Base-by-base conservation (phyloP, 1,140 invertebrate genomes). In the Aphidius ervi region DNA sequence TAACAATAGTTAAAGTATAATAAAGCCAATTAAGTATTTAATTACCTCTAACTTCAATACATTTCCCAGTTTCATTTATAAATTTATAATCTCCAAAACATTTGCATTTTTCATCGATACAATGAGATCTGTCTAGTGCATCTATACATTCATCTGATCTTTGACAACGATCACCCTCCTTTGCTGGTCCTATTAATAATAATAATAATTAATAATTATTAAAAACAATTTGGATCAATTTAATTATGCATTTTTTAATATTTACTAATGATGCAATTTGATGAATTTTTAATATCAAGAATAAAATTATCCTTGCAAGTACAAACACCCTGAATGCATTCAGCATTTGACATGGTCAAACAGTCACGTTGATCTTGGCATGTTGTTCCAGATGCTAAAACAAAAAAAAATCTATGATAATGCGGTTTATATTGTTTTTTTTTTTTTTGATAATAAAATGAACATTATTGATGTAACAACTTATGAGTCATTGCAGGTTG, bases 201-300 rank as follows among this genome's bases (percentile, higher is more conserved):
- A 3, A 10, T 43, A 1, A 43, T 20, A 5, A 5, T 7, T 41
- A 20, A 23, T 43, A 1, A 43, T 20, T 8, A 5, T 7, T 41
- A 20, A 23, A 59, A 40, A 20, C 4, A 3, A 31, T 31, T 31
- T 31, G 1, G 0, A 31, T 31, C 23, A 31, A 31, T 1, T 31
- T 31, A 31, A 31, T 31, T 31, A 31, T 31, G 1, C 0, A 31
- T 31, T 31, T 31, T 3, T 31, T 31, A 1, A 31, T 31, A 66
- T 65, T 70, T 42, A 72, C 70, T 67, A 0, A 9, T 42, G 7
- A 71, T 61, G 41, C 70, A 72, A 37, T 68, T 69, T 6, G 70
- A 72, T 3, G 68, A 67, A 56, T 72, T 72, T 1, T 42, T 59
- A 2, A 47, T 66, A 31, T 72, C 70, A 10, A 67, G 46, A 16